A percentile compares a stretch with the other conserved stretches of the same genome.
Conservation (phyloP, 2,113 vertebrate species). For the Ptilorrhoa leucosticta region DNA sequence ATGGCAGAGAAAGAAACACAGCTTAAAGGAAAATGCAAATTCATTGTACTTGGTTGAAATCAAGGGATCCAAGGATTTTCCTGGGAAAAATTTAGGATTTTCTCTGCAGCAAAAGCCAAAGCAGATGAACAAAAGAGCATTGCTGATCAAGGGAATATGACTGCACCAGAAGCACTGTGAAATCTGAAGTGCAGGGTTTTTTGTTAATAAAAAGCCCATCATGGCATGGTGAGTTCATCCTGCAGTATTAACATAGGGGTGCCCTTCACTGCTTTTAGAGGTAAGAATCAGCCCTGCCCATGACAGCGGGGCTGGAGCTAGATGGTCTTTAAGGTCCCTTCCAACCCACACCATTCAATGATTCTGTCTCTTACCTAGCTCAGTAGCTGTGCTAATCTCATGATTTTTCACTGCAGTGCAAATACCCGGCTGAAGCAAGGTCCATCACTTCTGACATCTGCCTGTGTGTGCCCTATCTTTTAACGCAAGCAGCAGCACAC, state of each 20-base stretch:
- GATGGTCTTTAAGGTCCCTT: background rate
- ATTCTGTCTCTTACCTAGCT: background rate
- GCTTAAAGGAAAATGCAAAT: background rate
- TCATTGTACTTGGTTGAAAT: background rate
- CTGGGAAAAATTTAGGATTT: background rate
- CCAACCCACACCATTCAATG: background rate
- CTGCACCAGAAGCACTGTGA: background rate
- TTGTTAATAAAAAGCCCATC: background rate
- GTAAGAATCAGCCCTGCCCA: background rate
- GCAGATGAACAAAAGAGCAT: background rate
- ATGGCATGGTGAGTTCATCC: background rate
- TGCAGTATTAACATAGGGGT: background rate
- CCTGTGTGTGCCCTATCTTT: background rate
- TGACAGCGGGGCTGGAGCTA: background rate
- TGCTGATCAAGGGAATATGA: background rate
- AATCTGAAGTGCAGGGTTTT: background rate
- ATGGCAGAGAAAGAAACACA: background rate
- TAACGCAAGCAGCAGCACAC: background rate
- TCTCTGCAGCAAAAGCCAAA: background rate
- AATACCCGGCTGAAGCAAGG: fast-evolving
- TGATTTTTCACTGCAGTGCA: fast-evolving
- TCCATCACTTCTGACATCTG: background rate
- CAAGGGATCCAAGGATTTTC: background rate
- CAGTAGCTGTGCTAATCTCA: background rate
- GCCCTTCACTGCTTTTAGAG: background rate